Conservation (phyloP, 2,797 vertebrate genomes). For the Tragelaphus oryx region DNA sequence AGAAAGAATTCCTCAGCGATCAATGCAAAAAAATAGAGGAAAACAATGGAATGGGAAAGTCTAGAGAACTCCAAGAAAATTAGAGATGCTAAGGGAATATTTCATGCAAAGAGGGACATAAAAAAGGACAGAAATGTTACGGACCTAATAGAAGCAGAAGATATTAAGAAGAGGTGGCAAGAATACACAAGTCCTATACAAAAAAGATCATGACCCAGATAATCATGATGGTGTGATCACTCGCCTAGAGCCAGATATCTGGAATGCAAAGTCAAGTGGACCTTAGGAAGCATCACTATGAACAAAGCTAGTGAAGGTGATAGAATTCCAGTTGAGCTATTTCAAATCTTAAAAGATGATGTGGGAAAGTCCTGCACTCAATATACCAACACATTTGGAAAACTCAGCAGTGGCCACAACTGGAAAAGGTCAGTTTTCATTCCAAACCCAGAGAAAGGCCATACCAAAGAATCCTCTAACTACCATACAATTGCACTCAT, state of each 20-base stretch:
- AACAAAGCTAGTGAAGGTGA: background rate
- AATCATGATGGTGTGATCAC: background rate
- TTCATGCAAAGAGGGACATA: background rate
- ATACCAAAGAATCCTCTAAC: background rate
- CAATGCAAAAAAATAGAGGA: background rate
- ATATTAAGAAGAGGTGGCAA: background rate
- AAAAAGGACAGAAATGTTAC: background rate
- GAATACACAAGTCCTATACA: background rate
- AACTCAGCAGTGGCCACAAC: background rate
- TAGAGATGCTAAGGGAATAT: background rate
- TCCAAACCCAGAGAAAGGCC: background rate
- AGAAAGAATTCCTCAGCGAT: background rate
- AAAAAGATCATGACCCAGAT: background rate
- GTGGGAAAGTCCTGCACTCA: background rate
- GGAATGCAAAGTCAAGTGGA: background rate
- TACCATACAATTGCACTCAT: background rate
- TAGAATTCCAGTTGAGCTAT: background rate
- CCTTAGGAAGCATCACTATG: background rate
- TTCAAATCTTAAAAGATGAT: background rate
- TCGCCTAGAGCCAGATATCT: background rate
- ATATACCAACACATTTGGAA: background rate
- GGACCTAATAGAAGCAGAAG: background rate
- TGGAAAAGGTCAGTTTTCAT: background rate
- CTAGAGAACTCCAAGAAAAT: background rate
- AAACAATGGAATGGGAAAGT: background rate